phyloP scores from a whole-genome alignment of 2,888 invertebrate species.

The Oxystoma pomonae region DNA sequence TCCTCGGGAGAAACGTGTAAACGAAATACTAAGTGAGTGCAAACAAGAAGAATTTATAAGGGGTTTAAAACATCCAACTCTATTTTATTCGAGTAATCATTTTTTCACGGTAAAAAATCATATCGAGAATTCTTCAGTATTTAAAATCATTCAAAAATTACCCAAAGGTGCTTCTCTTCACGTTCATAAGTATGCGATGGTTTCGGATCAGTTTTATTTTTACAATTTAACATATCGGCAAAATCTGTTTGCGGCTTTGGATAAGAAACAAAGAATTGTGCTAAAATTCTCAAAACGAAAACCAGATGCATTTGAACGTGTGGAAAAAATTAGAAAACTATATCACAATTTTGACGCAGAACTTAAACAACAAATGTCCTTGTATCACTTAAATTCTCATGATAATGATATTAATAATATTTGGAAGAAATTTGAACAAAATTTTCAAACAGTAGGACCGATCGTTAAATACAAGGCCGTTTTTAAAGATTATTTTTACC shows the following conservation, averaged over 20 bases:
- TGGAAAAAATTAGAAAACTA: neutral
- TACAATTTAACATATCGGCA: conserved; percentile 55
- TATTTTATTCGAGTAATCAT: conserved; percentile 61
- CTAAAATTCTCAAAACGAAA: neutral
- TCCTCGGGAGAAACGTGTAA: conserved; percentile 37
- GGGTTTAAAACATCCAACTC: conserved; percentile 33
- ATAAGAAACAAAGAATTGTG: neutral
- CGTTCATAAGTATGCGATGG: conserved; percentile 61
- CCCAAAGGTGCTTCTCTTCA: conserved; percentile 74
- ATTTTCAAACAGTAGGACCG: too few species aligned
- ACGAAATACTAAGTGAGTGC: conserved; percentile 35
- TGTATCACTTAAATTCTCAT: neutral
- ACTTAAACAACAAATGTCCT: neutral
- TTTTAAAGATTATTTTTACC: conserved; percentile 53
- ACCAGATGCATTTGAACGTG: neutral
- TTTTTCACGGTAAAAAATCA: conserved; percentile 58
- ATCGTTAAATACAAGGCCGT: too few species aligned
- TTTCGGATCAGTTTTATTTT: conserved; percentile 56
- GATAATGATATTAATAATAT: neutral
- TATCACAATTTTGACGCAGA: neutral
- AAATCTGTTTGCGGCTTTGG: conserved; percentile 49
- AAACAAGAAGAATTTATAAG: conserved; percentile 36
- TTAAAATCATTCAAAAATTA: conserved; percentile 59
- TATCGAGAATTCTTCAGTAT: conserved; percentile 61
- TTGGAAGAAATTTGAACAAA: conserved; percentile 1